phyloP scores from a whole-genome alignment of 2,888 invertebrate species.

The Orthosia gracilis region DNA sequence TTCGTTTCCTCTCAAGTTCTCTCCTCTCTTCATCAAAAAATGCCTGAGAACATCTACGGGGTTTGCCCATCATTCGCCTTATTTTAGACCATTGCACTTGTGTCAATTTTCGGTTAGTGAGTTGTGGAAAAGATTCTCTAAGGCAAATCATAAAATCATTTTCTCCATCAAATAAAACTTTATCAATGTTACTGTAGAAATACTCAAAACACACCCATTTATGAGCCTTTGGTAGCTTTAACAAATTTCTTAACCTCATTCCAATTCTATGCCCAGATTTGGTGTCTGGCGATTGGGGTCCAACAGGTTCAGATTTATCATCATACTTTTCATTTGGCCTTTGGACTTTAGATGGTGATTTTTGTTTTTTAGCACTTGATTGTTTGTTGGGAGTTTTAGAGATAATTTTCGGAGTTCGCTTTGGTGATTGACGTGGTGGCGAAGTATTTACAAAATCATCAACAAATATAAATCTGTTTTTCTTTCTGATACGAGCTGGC shows the following conservation, averaged over 20 bases:
- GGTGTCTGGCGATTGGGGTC: conserved; percentile 93
- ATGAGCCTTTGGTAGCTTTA: conserved; percentile 99
- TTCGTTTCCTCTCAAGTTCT: conserved; percentile 97
- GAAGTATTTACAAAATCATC: conserved; percentile 96
- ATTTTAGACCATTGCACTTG: conserved; percentile 99
- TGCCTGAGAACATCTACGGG: conserved; percentile 97
- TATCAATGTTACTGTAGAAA: conserved; percentile 99
- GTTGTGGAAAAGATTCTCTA: conserved; percentile 97
- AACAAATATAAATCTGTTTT: conserved; percentile 97
- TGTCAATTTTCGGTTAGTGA: conserved; percentile 96
- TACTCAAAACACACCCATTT: conserved; percentile 99
- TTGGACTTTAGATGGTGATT: conserved; percentile 90
- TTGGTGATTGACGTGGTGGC: conserved; percentile 94
- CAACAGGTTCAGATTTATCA: conserved; percentile 84
- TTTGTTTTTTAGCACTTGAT: conserved; percentile 87
- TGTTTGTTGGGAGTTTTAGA: conserved; percentile 86
- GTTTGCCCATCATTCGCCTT: conserved; percentile 99
- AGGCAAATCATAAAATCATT: conserved; percentile 99
- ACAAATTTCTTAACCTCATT: conserved; percentile 96
- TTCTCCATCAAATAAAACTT: conserved; percentile 97
- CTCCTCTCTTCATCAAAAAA: conserved; percentile 99
- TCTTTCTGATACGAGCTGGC: conserved; percentile 97
- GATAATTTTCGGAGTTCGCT: conserved; percentile 92
- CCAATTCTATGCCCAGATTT: conserved; percentile 97
- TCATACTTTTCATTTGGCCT: conserved; percentile 84